Base-by-base conservation (phyloP, 2,797 vertebrate species). In the Coregonus suidteri region DNA sequence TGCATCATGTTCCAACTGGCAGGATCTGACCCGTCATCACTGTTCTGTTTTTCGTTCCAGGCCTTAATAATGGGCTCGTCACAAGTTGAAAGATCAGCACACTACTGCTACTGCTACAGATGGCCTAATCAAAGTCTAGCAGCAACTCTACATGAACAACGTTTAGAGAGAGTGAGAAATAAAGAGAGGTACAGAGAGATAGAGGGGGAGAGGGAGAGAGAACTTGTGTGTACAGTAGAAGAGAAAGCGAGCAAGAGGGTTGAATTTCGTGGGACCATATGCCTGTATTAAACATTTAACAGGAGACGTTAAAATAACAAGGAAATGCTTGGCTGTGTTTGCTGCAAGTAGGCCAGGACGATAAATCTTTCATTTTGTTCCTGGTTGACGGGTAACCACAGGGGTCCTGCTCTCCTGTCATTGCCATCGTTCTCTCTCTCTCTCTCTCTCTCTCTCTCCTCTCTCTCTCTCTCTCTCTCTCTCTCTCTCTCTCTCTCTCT, bases 341-440 rank as follows among this genome's bases (percentile, higher is more conserved):
- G 73, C 54, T 81, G 75, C 56, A 83, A 85, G 85, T 82, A 86
- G 81, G 87, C 81, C 84, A 84, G 82, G 71, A 87, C 75, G 79
- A 83, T 85, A 82, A 89, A 91, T 88, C 74, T 90, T 90, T 89
- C 79, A 86, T 89, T 87, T 85, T 73, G 71, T 78, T 88, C 74
- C 76, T 76, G 72, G 77, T 80, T 82, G 65, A 75, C 84, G 84
- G 85, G 81, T 83, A 80, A 85, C 87, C 85, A 81, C 86, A 82
- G 59, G 82, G 74, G 3, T 78, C 79, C 72, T 6, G 51, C 70
- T 81, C 78, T 81, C 67, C 68, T 74, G 75, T 82, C 74, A 82
- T 69, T 77, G 80, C 82, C 74, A 80, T 73, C 20, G 18, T 9
- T 76, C 74, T 37, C 52, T 72, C 56, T 20, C 35, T n/a, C 16